Evolutionary conservation across 2,797 vertebrate genomes (phyloP).

Genomic region (Otus scops): DNA sequence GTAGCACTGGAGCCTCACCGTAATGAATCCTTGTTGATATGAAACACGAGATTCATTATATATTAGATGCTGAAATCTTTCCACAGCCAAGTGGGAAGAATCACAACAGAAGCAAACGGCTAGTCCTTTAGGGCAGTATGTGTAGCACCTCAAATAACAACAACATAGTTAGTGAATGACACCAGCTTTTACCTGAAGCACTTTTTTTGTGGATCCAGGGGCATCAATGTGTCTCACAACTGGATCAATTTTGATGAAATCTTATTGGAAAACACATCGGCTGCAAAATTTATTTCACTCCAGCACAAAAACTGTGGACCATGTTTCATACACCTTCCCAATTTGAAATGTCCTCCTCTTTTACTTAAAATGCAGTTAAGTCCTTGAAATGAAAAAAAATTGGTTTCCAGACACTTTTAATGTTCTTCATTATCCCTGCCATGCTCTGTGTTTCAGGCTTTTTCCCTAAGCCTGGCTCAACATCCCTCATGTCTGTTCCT

Average conservation of each 20-base stretch:
- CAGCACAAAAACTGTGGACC: background rate
- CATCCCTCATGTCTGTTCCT: background rate
- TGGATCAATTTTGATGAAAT: slow-evolving; percentile 3
- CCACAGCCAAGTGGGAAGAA: slow-evolving; percentile 16
- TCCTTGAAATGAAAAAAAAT: background rate
- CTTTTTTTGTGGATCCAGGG: background rate
- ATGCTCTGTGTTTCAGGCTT: background rate
- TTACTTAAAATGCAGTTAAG: background rate
- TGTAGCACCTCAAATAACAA: background rate
- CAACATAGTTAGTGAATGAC: background rate
- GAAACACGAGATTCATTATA: slow-evolving; percentile 54
- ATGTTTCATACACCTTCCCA: background rate
- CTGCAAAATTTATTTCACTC: background rate
- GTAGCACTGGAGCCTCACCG: slow-evolving; percentile 15
- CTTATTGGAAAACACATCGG: background rate
- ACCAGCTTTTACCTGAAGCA: background rate
- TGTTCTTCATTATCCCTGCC: background rate
- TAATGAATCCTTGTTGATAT: slow-evolving; percentile 70
- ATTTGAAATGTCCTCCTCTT: background rate
- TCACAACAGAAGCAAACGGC: slow-evolving; percentile 16
- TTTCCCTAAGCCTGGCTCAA: background rate
- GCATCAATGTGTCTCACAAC: background rate
- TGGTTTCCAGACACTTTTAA: background rate
- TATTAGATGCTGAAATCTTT: slow-evolving; percentile 45
- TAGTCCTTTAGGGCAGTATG: background rate